Percentiles rank a stretch among this genome's conserved stretches.
phyloP scores from a whole-genome alignment of 2,888 invertebrate genomes.

The Syrista parreyssii region DNA sequence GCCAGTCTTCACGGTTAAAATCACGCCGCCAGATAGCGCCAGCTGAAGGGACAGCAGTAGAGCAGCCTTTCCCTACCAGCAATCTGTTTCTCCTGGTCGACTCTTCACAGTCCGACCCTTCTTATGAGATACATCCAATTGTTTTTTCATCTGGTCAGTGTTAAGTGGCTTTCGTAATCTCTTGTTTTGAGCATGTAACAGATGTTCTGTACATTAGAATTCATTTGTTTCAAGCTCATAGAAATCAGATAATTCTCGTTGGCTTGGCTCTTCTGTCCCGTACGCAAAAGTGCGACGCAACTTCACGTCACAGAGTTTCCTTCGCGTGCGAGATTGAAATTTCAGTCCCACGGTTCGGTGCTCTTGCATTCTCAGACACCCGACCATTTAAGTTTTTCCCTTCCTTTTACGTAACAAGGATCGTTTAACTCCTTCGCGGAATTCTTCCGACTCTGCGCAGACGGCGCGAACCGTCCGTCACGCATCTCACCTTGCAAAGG shows the following conservation, averaged over 20 bases:
- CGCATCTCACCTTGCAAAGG: neutral
- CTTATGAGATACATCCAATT: neutral
- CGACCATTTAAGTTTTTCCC: conserved; percentile 44
- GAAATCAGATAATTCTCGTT: neutral
- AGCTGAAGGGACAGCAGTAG: conserved; percentile 41
- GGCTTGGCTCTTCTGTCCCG: neutral
- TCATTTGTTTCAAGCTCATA: neutral
- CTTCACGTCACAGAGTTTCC: conserved; percentile 21
- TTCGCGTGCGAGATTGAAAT: conserved; percentile 53
- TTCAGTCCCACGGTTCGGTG: conserved; percentile 50
- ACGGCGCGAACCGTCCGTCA: neutral
- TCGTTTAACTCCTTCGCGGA: conserved; percentile 14
- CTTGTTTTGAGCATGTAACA: neutral
- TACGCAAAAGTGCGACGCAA: neutral
- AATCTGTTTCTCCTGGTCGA: conserved; percentile 6
- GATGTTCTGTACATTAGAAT: neutral
- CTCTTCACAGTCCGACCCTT: neutral
- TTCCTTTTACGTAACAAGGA: conserved; percentile 56
- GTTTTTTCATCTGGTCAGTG: neutral
- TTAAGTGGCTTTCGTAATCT: neutral
- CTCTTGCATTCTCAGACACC: conserved; percentile 53
- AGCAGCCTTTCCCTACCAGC: neutral
- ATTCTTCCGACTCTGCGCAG: neutral
- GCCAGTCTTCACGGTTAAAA: conserved; percentile 7
- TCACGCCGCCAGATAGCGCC: conserved; percentile 51